These are phyloP conservation scores for Drosophila cardini DNA, from an alignment of 1,140 invertebrate genomes.

Conservation along the genomic window DNA sequence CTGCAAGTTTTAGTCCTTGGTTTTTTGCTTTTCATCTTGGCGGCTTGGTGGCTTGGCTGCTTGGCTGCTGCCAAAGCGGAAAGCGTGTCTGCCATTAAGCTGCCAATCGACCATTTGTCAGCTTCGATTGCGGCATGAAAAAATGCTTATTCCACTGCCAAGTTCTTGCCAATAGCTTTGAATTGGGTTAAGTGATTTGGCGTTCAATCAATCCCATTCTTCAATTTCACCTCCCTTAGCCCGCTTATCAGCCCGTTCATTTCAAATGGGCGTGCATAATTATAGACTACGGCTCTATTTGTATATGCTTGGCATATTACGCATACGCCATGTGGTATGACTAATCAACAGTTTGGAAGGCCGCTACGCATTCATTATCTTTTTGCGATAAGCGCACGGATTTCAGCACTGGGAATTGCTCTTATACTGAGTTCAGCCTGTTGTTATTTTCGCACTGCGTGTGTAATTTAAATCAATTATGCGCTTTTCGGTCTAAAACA, in stretches of 20 bases:
- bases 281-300: constrained; percentile 62
- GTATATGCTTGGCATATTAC: constrained; percentile 58
- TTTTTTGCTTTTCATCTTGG: constrained; percentile 2
- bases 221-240: constrained; percentile 4
- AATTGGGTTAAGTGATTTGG: constrained; percentile 77
- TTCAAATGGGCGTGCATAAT: constrained; percentile 47
- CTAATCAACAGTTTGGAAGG: constrained; percentile 62
- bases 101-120: constrained; percentile 76
- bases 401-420: constrained; percentile 48
- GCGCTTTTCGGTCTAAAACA: constrained; percentile 52
- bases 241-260: background rate
- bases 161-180: constrained; percentile 69
- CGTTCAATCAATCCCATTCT: constrained; percentile 65
- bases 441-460: constrained; percentile 40
- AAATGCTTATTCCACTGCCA: constrained; percentile 55
- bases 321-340: constrained; percentile 55
- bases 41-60: constrained; percentile 17
- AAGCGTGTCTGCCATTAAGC: constrained; percentile 74
- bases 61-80: constrained; percentile 54
- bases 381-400: constrained; percentile 46
- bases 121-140: constrained; percentile 48
- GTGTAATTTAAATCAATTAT: constrained; percentile 74
- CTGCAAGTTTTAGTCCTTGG: constrained; percentile 7
- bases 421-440: constrained; percentile 20
- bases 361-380: constrained; percentile 58